Percentiles rank a stretch among this genome's conserved stretches.
phyloP scores from a whole-genome alignment of 1,140 invertebrate species.

The Bombus huntii region DNA sequence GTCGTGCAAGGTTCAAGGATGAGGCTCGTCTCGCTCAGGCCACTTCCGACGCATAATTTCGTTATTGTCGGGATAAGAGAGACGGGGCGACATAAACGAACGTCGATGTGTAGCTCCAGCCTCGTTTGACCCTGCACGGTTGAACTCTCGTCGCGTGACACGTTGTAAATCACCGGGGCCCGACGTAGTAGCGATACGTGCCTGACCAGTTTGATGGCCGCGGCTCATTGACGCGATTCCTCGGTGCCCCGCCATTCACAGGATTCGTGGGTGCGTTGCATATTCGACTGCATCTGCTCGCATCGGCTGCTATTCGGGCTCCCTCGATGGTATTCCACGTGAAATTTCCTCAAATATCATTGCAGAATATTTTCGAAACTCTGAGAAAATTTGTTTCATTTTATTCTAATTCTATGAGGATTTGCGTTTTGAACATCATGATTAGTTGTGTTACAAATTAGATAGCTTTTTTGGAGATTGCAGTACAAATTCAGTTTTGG shows the following conservation, averaged over 20 bases:
- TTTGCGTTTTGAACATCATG: not conserved
- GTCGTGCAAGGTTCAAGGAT: constrained; percentile 23
- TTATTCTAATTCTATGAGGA: not conserved
- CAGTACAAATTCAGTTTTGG: not conserved
- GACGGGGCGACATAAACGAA: constrained; percentile 39
- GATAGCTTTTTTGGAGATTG: too few species aligned
- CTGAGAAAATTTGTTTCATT: not conserved
- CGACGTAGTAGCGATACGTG: constrained; percentile 72
- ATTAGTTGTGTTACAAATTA: too few species aligned
- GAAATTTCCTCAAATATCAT: not conserved
- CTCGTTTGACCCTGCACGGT: constrained; percentile 63
- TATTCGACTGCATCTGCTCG: constrained; percentile 46
- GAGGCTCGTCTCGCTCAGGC: not conserved
- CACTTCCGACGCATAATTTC: constrained; percentile 53
- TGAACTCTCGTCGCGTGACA: constrained; percentile 75
- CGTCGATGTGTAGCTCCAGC: constrained; percentile 6
- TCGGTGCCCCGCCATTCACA: constrained; percentile 76
- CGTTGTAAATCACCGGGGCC: constrained; percentile 75
- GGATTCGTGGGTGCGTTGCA: constrained; percentile 49
- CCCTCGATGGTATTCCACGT: not conserved
- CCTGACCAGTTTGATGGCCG: constrained; percentile 76
- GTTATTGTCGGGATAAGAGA: constrained; percentile 32
- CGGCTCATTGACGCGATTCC: constrained; percentile 77
- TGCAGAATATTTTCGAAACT: not conserved
- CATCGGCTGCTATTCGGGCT: constrained; percentile 25